Evolutionary conservation across 2,797 vertebrate species (phyloP).

Genomic region (Catamblyrhynchus diadema): DNA sequence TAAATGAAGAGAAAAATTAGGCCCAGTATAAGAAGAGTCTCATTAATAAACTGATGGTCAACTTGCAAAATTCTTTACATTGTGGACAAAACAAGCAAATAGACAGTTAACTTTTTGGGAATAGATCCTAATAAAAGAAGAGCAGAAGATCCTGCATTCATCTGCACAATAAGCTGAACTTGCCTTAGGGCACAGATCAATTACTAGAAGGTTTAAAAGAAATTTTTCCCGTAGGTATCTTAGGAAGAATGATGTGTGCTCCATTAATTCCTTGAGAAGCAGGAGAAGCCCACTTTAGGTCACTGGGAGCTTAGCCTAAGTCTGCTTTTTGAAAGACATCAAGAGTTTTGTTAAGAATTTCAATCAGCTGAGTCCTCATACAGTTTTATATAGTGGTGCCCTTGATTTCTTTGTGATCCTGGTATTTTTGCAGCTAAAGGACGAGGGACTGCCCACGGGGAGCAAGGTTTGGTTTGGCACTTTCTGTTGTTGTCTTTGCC

Average conservation of each 20-base stretch:
- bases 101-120: neutral
- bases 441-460: neutral
- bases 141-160: neutral
- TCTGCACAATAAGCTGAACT: neutral
- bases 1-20: neutral
- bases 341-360: slow-evolving; percentile 6
- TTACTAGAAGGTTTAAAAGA: neutral
- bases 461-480: slow-evolving; percentile 22
- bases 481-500: slow-evolving; percentile 60
- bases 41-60: neutral
- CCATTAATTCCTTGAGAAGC: neutral
- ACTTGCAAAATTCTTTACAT: neutral
- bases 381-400: neutral
- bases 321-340: neutral
- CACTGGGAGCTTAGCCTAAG: neutral
- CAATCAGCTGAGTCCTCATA: neutral
- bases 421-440: neutral
- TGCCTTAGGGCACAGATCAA: neutral
- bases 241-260: neutral
- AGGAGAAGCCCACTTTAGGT: neutral
- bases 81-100: neutral
- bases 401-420: slow-evolving; percentile 43
- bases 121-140: neutral
- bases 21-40: neutral
- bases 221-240: neutral